Base-by-base conservation (phyloP, 1,140 invertebrate species). In the Neomicropteryx cornuta region DNA sequence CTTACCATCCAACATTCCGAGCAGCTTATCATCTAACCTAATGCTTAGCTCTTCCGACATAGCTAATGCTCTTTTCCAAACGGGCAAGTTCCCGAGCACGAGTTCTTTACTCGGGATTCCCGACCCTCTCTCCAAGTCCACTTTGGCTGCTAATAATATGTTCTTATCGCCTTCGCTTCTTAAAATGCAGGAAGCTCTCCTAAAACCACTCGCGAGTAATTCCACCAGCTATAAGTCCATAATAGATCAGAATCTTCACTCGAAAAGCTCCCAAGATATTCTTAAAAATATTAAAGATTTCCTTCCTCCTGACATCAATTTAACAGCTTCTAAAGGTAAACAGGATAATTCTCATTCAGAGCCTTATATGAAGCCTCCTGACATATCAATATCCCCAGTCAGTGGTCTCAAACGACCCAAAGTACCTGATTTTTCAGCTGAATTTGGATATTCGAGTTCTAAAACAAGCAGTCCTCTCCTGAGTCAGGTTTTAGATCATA, bases 71-170 rank as follows among this genome's bases (percentile, higher is more conserved):
- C 46, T 75, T n/a, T 75, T 75, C 43, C 71, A 70, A 36, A 67
- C 70, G 4, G 73, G 71, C 23, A 74, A 73, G 48, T 76, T 72
- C 50, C 71, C 71, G 3, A 72, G 62, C 41, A 64, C 70, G 4
- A 68, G 68, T 13, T 67, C 54, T 40, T 45, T 75, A 36, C 47
- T 74, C 33, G 71, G 71, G 5, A 72, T 79, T 46, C 76, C 76
- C 1, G 76, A 78, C 62, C 76, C 76, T 0, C 70, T 79, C 64
- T 76, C 76, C 0, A 76, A 78, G 47, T 74, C 72, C n/a, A 78
- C 76, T 19, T 55, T 79, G 42, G 76, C 75, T 1, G 75, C 75
- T 2, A 79, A 77, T 45, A 79, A 79, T 47, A 77, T 79, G 73
- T 79, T 77, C 32, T 59, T 79, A 44, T 73, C 66, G 14, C 66